A percentile compares a stretch with the other conserved stretches of the same genome.
These are phyloP conservation scores for Melipona beecheii DNA, from an alignment of 2,888 invertebrate species.

Conservation along the genomic window DNA sequence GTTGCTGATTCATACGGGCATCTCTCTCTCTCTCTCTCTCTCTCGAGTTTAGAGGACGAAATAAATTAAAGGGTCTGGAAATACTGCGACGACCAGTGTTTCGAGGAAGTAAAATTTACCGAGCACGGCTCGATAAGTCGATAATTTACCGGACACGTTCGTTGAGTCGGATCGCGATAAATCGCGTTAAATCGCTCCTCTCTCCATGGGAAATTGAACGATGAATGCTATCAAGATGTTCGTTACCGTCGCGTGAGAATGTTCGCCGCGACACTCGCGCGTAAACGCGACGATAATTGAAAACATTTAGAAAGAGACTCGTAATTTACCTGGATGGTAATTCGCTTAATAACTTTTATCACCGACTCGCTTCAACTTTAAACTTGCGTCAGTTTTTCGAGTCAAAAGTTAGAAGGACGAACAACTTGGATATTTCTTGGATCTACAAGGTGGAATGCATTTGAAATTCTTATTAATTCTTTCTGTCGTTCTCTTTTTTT, in stretches of 20 bases:
- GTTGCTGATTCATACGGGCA: constrained; percentile 12
- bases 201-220: constrained; percentile 28
- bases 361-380: not conserved
- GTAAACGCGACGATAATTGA: constrained; percentile 31
- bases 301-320: constrained; percentile 30
- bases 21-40: too few relatives aligned
- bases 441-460: too few relatives aligned
- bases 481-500: too few relatives aligned
- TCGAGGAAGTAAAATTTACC: not conserved
- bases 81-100: constrained; percentile 19
- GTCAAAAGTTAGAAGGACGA: not conserved
- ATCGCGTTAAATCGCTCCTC: constrained; percentile 20
- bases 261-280: not conserved
- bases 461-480: too few relatives aligned
- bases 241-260: constrained; percentile 34
- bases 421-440: not conserved
- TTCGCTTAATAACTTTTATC: constrained; percentile 18
- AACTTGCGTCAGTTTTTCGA: not conserved
- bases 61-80: constrained; percentile 19
- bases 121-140: not conserved
- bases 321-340: constrained; percentile 5
- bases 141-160: constrained; percentile 15
- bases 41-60: not conserved
- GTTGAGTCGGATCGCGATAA: constrained; percentile 1
- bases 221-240: constrained; percentile 36